Base-by-base conservation (phyloP, 2,797 vertebrate genomes). In the Gymnothorax javanicus region DNA sequence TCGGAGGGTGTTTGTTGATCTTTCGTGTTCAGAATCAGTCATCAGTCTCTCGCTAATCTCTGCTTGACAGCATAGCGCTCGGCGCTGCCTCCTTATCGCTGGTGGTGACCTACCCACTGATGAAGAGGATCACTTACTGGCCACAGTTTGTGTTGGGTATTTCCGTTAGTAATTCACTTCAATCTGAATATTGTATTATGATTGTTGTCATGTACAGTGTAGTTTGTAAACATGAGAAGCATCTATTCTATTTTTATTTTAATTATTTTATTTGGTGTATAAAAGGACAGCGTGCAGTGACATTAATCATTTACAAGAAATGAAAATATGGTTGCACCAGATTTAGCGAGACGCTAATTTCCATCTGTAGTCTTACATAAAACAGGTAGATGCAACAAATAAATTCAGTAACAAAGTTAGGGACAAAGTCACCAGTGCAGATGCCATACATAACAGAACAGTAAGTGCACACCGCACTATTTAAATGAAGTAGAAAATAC, bases 81-180 rank as follows among this genome's bases (percentile, higher is more conserved):
- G 98, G 98, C 89, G 97, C 97, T 64, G 94, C 97, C 2, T 99
- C 98, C 0, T 91, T 99, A 71, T 95, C 95, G 69, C 96, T 99
- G 33, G 98, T 99, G 82, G 71, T 97, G 91, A 97, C 94, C 85
- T 99, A 99, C 87, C 99, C 97, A 0, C 93, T 99, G 87, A 99
- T 98, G 98, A 99, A 99, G 94, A 98, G 98, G 94, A 93, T 99
- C 93, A 99, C 98, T 0, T 98, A 98, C 43, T 99, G 98, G 98
- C 98, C 99, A 84, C 98, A 99, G 91, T 88, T 99, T 25, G 94
- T 97, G 83, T 91, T 99, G 90, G 99, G 99, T 99, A 92, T 91
- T 93, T 82, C 54, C 56, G 33, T 43, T 43, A 1, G 1, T 43
- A 43, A 43, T 43, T 43, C 64, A 43, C 33, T 69, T 23, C 20